Evolutionary conservation across 2,797 vertebrate species (phyloP), one percentile per base, ranked within the genome.

Genomic region (Rhadinocentrus ornatus): DNA sequence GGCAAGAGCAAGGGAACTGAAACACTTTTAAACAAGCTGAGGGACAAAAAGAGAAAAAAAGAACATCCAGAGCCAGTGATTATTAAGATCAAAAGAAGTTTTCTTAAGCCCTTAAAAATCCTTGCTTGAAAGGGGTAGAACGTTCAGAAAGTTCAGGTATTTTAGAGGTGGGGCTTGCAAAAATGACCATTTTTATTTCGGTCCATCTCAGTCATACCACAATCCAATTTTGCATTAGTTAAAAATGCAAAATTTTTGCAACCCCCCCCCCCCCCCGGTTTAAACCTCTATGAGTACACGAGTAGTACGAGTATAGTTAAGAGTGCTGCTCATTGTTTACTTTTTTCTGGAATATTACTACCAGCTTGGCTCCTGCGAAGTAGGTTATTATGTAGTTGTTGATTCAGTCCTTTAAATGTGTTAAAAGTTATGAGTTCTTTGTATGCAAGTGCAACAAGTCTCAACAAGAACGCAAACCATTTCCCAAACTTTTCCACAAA

Each of bases 401-500:
- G n/a, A 48, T 48, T 22, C 10, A 2, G 22, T 48, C 9, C 9
- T 48, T 39, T 29, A 4, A 44, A 61, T 20, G 31, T 35, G n/a
- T 10, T 24, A 24, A 63, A 52, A 22, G 11, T 39, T 27, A 16
- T 24, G 16, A n/a, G 0, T 11, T 18, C 2, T 55, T 54, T 13
- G 0, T 24, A 18, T 54, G 26, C 18, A 12, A 16, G 20, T 10
- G 18, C 9, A 12, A n/a, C 24, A 31, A 41, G 13, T 37, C 12
- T 37, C 13, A 8, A 10, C 32, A 61, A 24, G 15, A 68, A 74
- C 52, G 61, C 52, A 52, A 66, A 60, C 37, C 15, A 27, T 37
- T 68, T 66, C 41, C 29, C 66, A 32, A 63, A 67, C 20, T 31
- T 54, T 50, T 62, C 24, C 71, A 39, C 12, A 26, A 66, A 81